A percentile compares a stretch with the other conserved stretches of the same genome.
Evolutionary conservation across 2,888 invertebrate species (phyloP).

Genomic region (Oxytorus armatus): DNA sequence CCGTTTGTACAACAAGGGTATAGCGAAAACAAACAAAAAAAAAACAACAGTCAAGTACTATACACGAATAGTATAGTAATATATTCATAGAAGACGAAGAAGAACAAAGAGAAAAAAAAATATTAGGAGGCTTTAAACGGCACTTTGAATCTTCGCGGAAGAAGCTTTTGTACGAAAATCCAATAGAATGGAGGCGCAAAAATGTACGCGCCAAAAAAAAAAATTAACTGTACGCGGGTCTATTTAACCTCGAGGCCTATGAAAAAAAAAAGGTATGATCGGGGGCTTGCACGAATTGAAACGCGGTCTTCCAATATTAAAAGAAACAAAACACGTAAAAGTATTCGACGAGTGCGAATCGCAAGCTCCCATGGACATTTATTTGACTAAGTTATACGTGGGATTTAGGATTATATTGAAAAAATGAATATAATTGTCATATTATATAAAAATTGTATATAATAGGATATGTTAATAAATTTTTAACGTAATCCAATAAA

Average conservation of each 20-base stretch:
- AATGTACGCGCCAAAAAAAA: constrained; percentile 12
- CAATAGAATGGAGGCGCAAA: constrained; percentile 11
- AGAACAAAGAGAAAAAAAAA: constrained; percentile 14
- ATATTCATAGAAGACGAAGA: constrained; percentile 6
- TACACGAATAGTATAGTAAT: constrained; percentile 28
- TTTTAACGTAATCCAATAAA: constrained; percentile 68
- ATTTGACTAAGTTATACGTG: not conserved
- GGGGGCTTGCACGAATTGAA: constrained; percentile 72
- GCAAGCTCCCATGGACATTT: constrained; percentile 6
- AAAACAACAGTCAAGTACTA: constrained; percentile 38
- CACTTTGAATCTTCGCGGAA: constrained; percentile 13
- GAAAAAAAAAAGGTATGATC: constrained; percentile 66
- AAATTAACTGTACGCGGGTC: not conserved
- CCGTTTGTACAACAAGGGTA: constrained; percentile 72
- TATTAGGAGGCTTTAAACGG: not conserved
- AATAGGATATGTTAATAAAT: constrained; percentile 75
- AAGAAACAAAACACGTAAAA: constrained; percentile 64
- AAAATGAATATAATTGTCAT: constrained; percentile 26
- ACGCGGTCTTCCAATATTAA: constrained; percentile 77
- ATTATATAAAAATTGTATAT: constrained; percentile 67
- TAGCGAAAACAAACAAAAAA: constrained; percentile 18
- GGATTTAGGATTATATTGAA: constrained; percentile 3
- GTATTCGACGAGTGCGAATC: constrained; percentile 64
- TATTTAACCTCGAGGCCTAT: constrained; percentile 70
- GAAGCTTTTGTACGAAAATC: constrained; percentile 63